Evolutionary conservation across 2,888 invertebrate genomes (phyloP), one percentile per base, ranked within the genome.

Genomic region (Schrankia costaestrigalis): DNA sequence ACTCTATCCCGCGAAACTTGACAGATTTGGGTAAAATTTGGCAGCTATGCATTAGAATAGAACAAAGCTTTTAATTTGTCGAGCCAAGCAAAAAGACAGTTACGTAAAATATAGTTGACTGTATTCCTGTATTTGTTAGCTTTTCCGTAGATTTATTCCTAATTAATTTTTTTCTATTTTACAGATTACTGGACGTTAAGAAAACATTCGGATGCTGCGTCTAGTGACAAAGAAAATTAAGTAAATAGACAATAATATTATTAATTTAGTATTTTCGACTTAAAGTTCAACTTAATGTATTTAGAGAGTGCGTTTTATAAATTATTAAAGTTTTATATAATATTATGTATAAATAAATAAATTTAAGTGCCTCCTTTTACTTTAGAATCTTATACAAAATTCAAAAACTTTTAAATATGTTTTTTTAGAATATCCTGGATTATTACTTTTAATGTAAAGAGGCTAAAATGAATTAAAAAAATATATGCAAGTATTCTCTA

Each of bases 171-270:
- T 57, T 67, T 71, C 48, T 51, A 62, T 60, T 55, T 88, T 82
- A 40, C 89, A 89, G 89, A 89, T 84, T 89, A 89, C 46, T 89
- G 89, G 87, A 87, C 88, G 10, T 64, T 84, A 43, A 70, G 87
- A 56, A 89, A 89, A 65, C 78, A 81, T 44, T 57, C 81, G 24
- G 86, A 88, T 7, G 65, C 75, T 1, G 69, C 77, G 11, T 71
- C 80, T 2, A 86, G 86, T 46, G 87, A 87, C 61, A 87, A 87
- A 67, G 87, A 87, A 66, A 87, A 87, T 46, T 87, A 79, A 57
- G 3, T 25, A 30, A 35, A 31, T 7, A 41, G n/a, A n/a, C n/a
- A n/a, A n/a, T n/a, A n/a, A n/a, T n/a, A n/a, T n/a, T n/a, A 24
- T 6, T 24, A 33, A 11, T 30, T 28, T 43, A 39, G 26, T 38